These are phyloP conservation scores for Megamerina dolium DNA, from an alignment of 2,888 invertebrate species.

Conservation along the genomic window DNA sequence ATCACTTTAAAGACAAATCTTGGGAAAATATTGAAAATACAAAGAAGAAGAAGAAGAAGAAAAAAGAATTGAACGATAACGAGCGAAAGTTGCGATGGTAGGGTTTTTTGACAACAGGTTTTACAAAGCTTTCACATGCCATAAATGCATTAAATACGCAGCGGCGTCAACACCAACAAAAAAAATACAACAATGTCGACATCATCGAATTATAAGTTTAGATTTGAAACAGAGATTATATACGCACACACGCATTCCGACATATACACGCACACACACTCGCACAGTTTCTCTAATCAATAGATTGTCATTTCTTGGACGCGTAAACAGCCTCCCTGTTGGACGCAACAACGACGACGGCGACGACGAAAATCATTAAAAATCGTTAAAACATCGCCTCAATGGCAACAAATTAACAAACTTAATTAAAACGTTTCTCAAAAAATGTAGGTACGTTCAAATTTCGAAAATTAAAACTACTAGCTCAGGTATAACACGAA, in stretches of 20 bases:
- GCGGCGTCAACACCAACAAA: not conserved
- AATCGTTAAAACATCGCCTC: constrained; percentile 12
- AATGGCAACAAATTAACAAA: constrained; percentile 14
- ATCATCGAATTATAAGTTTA: too few relatives aligned
- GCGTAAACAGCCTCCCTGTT: not conserved
- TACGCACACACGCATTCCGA: not conserved
- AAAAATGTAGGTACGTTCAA: not conserved
- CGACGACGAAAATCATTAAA: constrained; percentile 8
- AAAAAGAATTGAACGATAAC: constrained; percentile 2
- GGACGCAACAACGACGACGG: not conserved
- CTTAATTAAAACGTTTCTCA: constrained; percentile 13
- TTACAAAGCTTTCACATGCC: constrained; percentile 5
- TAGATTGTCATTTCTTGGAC: not conserved
- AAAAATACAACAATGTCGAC: not conserved
- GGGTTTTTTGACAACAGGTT: too few relatives aligned
- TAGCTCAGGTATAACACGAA: too few relatives aligned
- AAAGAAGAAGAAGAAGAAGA: not conserved
- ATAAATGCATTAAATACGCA: not conserved
- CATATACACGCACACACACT: not conserved
- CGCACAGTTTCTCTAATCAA: not conserved
- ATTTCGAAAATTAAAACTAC: not conserved
- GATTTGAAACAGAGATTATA: too few relatives aligned
- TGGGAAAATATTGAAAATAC: not conserved
- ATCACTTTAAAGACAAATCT: not conserved
- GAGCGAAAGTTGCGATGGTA: constrained; percentile 14